Percentiles rank a stretch among this genome's conserved stretches.
Conservation (phyloP, 2,888 invertebrate genomes). For the Drosophila lacicola region DNA sequence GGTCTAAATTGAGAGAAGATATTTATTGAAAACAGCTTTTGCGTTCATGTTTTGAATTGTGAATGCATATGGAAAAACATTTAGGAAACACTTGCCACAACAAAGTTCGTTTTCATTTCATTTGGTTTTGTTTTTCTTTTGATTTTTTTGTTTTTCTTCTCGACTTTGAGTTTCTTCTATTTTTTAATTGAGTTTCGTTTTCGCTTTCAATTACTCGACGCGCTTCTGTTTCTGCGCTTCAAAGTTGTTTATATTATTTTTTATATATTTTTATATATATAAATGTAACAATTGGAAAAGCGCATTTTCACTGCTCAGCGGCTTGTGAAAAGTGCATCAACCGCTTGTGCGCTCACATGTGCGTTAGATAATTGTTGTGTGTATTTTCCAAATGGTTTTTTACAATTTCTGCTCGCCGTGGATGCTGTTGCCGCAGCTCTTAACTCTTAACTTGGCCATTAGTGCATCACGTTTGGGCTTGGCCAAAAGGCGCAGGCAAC, state of each 20-base stretch:
- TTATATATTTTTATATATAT: not conserved
- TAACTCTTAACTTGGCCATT: slow-evolving; percentile 64
- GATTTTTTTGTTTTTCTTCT: slow-evolving; percentile 7
- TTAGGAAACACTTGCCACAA: slow-evolving; percentile 59
- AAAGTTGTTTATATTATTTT: slow-evolving; percentile 14
- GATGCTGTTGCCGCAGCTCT: slow-evolving; percentile 40
- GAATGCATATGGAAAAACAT: slow-evolving; percentile 52
- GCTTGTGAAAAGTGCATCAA: slow-evolving; percentile 83
- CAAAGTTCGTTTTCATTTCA: slow-evolving; percentile 38
- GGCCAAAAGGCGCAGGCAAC: slow-evolving; percentile 27
- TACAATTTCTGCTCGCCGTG: slow-evolving; percentile 35
- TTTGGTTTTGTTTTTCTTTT: slow-evolving; percentile 16
- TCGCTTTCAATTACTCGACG: slow-evolving; percentile 47
- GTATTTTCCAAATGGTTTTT: slow-evolving; percentile 7
- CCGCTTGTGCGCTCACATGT: slow-evolving; percentile 76
- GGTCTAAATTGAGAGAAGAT: too few species aligned
- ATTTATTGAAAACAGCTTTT: slow-evolving; percentile 23
- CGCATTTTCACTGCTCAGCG: slow-evolving; percentile 81
- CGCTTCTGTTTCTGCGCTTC: slow-evolving; percentile 26
- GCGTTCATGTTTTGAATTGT: slow-evolving; percentile 20
- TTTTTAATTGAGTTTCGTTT: slow-evolving; percentile 48
- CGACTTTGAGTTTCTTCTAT: not conserved
- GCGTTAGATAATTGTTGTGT: slow-evolving; percentile 69
- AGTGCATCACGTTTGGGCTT: slow-evolving; percentile 48
- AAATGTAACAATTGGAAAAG: slow-evolving; percentile 42